Evolutionary conservation across 2,797 vertebrate genomes (phyloP), one percentile per base, ranked within the genome.

Genomic region (Dipus sagitta): DNA sequence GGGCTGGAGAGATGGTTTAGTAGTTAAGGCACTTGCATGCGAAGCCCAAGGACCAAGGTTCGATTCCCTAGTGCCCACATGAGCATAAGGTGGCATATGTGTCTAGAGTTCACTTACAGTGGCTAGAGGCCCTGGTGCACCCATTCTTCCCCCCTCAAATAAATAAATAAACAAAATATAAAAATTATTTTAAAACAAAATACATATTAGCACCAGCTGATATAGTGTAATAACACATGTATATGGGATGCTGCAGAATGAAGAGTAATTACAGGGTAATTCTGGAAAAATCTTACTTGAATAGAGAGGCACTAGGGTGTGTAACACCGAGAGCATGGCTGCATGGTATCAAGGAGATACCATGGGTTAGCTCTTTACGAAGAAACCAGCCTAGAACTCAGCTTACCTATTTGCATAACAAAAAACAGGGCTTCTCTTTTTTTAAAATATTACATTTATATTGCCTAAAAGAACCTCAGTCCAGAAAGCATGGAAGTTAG

Each of bases 381-480:
- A 68, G 75, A 82, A 74, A 74, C 71, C 34, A 52, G 52, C 52
- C 11, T 71, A 34, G 38, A 90, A 78, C 65, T 96, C 34, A 34
- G 11, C n/a, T 32, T 93, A 68, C 32, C 47, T 75, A 0, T 83
- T 65, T 70, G n/a, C 82, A 30, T 71, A 38, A 79, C 80, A 30
- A 89, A 89, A 96, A 95, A 42, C 47, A 88, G 20, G 5, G 64
- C 28, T 86, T 78, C 42, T 34, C 54, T 75, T 92, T 80, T n/a
- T n/a, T n/a, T n/a, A n/a, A n/a, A 23, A 13, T 70, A 75, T 60
- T n/a, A 34, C 47, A 30, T 26, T 67, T 68, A 58, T n/a, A 74
- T 65, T 75, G 54, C 83, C n/a, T n/a, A n/a, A n/a, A n/a, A n/a
- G n/a, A n/a, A n/a, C n/a, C n/a, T n/a, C n/a, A n/a, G n/a, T n/a